Evolutionary conservation across 1,140 invertebrate species (phyloP), one percentile per base, ranked within the genome.

Genomic region (Tetramorium alpestre): DNA sequence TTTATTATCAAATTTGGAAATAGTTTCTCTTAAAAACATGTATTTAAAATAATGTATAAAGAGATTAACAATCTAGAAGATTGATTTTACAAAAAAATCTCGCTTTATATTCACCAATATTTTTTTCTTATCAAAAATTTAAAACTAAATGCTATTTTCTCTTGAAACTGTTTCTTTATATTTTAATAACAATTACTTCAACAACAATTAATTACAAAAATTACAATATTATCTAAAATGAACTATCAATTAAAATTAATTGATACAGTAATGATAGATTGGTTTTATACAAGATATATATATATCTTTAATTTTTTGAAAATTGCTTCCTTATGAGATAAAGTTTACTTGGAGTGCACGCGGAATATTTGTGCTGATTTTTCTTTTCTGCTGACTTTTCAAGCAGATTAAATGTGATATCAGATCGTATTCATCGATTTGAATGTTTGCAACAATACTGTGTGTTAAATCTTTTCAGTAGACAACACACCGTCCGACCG

Each of bases 401-500:
- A 22, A 25, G 8, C 16, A 75, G 33, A 76, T 76, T 60, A 75
- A 58, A 25, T 18, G 28, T 10, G 18, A 56, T 56, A 47, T 76
- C 22, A n/a, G 38, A 56, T n/a, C 16, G 18, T 56, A 54, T n/a
- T 62, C n/a, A 47, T 62, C 41, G 58, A 47, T 6, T 7, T 56
- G 58, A 44, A n/a, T 60, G 10, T 25, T 62, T 44, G 56, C 54
- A 58, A 5, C 22, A 77, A 44, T 44, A 58, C 73, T 62, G 22
- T 82, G 22, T 82, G 16, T 25, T 65, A 62, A 62, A 65, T 80
- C 16, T 38, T 87, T 87, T 75, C 86, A 75, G 51, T 56, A 41
- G 16, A 18, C 72, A 18, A 75, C 6, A n/a, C 41, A 8, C n/a
- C n/a, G n/a, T 54, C 8, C 28, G 51, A 28, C 49, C 64, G 11